Evolutionary conservation across 2,888 invertebrate species (phyloP), one percentile per base, ranked within the genome.

Genomic region (Prosopocoilus inquinatus): DNA sequence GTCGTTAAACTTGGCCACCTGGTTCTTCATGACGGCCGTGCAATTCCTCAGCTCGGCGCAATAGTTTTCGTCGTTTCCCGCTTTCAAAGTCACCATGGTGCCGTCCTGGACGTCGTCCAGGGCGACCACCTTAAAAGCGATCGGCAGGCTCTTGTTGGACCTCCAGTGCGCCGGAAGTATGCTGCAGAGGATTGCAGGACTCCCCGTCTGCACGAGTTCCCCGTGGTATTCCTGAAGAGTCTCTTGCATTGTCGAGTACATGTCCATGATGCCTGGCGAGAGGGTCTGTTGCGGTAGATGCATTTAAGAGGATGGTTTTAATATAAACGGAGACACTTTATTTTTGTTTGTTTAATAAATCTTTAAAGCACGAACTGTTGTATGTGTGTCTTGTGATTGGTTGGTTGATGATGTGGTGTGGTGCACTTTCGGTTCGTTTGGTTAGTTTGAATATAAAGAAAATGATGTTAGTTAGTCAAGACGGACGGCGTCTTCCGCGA

Each of bases 1-100:
- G 82, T 99, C 99, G 74, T 96, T 96, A 82, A 99, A 99, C 80
- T 96, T 96, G 34, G 99, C 99, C 64, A 98, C 93, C 78, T 96
- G 94, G 74, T 95, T 95, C 81, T 96, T 96, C 90, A 98, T 94
- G 65, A 94, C 87, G 1, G 98, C 94, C 3, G 92, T 91, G 71
- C 88, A 89, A 76, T 99, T 99, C 67, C 95, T 82, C 67, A 98
- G 78, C 74, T 99, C 98, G 1, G 94, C 97, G 82, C 94, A 94
- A 68, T 86, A 93, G 77, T 98, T 98, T 78, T 99, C 98, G 70
- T 99, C 99, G 78, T 98, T 99, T 35, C 98, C 98, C 53, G 97
- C 98, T 59, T 90, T 86, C 47, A 99, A 89, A 15, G 91, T 91
- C 54, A 99, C 97, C 63, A 92, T 75, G 0, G 98, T 98, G 12